Conservation (phyloP, 1,140 invertebrate genomes). For the Cataglyphis hispanica region DNA sequence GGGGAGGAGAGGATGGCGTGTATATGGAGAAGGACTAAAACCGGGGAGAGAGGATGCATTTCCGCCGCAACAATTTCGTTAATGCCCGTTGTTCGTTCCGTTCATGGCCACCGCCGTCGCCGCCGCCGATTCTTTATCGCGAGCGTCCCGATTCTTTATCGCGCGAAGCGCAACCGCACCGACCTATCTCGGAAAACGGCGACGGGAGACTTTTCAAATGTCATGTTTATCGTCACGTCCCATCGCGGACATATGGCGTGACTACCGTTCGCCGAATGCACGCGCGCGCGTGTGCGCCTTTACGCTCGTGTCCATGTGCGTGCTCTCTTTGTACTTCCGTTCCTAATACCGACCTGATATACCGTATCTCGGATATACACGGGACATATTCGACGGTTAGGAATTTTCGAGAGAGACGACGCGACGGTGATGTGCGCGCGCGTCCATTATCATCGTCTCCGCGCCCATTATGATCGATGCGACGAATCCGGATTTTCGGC, state of each 20-base stretch:
- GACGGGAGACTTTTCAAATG: conserved; percentile 65
- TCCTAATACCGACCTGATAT: conserved; percentile 68
- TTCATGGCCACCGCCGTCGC: neutral
- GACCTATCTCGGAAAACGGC: conserved; percentile 60
- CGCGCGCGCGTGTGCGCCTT: neutral
- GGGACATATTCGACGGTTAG: conserved; percentile 15
- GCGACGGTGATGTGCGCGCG: conserved; percentile 36
- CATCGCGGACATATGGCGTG: conserved; percentile 46
- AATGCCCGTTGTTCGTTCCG: conserved; percentile 51
- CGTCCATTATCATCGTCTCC: conserved; percentile 67
- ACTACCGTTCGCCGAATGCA: neutral
- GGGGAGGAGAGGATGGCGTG: neutral
- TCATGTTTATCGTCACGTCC: conserved; percentile 63
- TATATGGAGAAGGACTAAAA: conserved; percentile 33
- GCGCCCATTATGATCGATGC: conserved; percentile 67
- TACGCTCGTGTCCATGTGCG: neutral
- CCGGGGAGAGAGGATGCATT: neutral
- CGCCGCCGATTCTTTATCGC: conserved; percentile 62
- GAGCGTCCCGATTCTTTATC: neutral
- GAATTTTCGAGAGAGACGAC: conserved; percentile 68
- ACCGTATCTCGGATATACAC: neutral
- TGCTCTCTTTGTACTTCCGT: conserved; percentile 64
- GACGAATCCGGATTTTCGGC: conserved; percentile 68
- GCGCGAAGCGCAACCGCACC: neutral
- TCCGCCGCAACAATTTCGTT: conserved; percentile 64